These are phyloP conservation scores for Enteromius unitaeniatus DNA, from an alignment of 2,797 vertebrate species.

Conservation along the genomic window DNA sequence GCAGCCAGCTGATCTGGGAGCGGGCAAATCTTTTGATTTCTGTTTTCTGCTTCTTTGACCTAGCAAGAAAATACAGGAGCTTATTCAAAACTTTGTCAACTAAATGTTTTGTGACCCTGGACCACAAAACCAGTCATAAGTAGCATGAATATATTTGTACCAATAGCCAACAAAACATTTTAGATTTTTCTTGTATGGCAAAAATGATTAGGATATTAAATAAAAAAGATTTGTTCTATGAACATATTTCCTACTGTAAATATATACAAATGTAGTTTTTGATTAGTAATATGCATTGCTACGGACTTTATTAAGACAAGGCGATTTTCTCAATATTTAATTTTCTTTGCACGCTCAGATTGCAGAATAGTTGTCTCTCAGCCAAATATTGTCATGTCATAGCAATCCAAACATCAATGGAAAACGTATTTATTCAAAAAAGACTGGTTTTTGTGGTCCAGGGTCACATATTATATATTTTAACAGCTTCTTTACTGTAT, in stretches of 20 bases:
- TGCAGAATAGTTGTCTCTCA: no score
- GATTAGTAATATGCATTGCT: background rate
- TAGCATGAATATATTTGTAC: background rate
- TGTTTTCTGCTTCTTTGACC: constrained; percentile 46
- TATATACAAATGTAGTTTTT: background rate
- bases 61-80: constrained; percentile 24
- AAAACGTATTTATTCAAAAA: no score
- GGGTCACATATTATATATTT: background rate
- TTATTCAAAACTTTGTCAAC: background rate
- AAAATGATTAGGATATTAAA: background rate
- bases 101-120: background rate
- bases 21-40: constrained; percentile 74
- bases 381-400: background rate
- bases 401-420: no score
- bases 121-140: background rate
- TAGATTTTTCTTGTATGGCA: background rate
- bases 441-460: no score
- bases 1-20: constrained; percentile 79
- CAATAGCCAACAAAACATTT: background rate
- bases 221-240: background rate
- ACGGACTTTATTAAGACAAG: background rate
- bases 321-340: no score
- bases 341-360: no score
- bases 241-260: background rate
- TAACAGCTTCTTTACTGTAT: background rate